phyloP scores from a whole-genome alignment of 2,888 invertebrate species.

The Lamellibrachia columna region DNA sequence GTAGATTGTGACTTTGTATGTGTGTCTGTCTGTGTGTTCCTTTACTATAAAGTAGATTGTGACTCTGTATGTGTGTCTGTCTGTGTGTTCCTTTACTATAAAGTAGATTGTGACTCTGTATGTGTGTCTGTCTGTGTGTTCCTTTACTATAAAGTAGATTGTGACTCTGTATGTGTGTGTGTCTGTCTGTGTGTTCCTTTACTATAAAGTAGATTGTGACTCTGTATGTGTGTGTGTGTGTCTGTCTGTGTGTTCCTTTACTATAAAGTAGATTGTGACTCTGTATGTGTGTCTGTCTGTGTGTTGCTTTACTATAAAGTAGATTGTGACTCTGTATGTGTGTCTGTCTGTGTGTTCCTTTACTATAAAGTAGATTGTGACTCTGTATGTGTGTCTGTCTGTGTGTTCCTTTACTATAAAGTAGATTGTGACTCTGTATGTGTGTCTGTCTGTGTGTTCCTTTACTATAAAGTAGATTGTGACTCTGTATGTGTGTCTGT shows the following conservation, averaged over 20 bases:
- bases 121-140: slow-evolving; percentile 34
- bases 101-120: too few species aligned
- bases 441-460: slow-evolving; percentile 32
- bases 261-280: background rate
- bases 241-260: too few species aligned
- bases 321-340: too few species aligned
- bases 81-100: too few species aligned
- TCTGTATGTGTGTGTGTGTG: slow-evolving; percentile 34
- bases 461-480: background rate
- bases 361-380: background rate
- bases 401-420: too few species aligned
- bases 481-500: slow-evolving; percentile 21
- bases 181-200: too few species aligned
- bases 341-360: slow-evolving; percentile 30
- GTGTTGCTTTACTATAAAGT: too few species aligned
- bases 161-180: slow-evolving; percentile 23
- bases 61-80: slow-evolving; percentile 21
- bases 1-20: too few species aligned
- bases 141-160: background rate
- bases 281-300: slow-evolving; percentile 17
- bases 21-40: slow-evolving; percentile 32
- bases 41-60: background rate
- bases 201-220: too few species aligned
- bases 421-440: too few species aligned
- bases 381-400: slow-evolving; percentile 20